A percentile compares a stretch with the other conserved stretches of the same genome.
These are phyloP conservation scores for Micrasema minimum DNA, from an alignment of 1,140 invertebrate genomes.

Conservation along the genomic window DNA sequence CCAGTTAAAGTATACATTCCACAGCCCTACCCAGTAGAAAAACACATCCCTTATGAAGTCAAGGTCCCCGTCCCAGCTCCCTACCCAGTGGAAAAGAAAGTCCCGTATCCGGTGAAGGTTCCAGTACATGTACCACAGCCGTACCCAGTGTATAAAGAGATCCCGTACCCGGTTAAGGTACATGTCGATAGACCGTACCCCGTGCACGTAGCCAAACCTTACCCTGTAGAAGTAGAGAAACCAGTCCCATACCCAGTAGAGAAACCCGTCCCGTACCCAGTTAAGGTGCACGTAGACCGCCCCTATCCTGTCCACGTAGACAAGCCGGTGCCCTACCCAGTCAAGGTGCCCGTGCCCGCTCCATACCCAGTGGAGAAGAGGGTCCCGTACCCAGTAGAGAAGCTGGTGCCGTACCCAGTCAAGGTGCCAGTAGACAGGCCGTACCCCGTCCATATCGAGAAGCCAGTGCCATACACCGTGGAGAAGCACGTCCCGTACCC, in stretches of 20 bases:
- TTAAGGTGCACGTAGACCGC: slow-evolving; percentile 70
- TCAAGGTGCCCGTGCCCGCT: slow-evolving; percentile 68
- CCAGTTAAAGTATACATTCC: slow-evolving; percentile 75
- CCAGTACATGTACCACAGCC: slow-evolving; percentile 77
- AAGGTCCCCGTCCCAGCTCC: slow-evolving; percentile 72
- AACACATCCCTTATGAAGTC: slow-evolving; percentile 65
- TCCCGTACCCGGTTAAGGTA: slow-evolving; percentile 71
- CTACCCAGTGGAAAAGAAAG: slow-evolving; percentile 72
- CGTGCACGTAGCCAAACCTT: slow-evolving; percentile 72
- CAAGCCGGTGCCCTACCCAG: slow-evolving; percentile 67
- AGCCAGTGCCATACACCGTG: slow-evolving; percentile 69
- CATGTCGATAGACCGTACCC: slow-evolving; percentile 71
- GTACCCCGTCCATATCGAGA: slow-evolving; percentile 68
- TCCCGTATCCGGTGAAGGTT: slow-evolving; percentile 74
- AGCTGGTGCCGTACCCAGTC: slow-evolving; percentile 72
- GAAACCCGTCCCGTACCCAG: slow-evolving; percentile 70
- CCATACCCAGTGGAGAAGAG: slow-evolving; percentile 69
- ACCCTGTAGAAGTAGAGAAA: slow-evolving; percentile 70
- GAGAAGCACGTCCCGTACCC: slow-evolving; percentile 70
- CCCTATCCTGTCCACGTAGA: slow-evolving; percentile 67
- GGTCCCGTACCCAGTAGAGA: slow-evolving; percentile 73
- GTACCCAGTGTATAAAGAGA: slow-evolving; percentile 78
- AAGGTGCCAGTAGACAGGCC: slow-evolving; percentile 70
- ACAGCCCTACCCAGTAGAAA: slow-evolving; percentile 74
- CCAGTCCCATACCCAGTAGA: slow-evolving; percentile 69